phyloP scores from a whole-genome alignment of 2,113 vertebrate genomes.

The Phalacrocorax carbo region DNA sequence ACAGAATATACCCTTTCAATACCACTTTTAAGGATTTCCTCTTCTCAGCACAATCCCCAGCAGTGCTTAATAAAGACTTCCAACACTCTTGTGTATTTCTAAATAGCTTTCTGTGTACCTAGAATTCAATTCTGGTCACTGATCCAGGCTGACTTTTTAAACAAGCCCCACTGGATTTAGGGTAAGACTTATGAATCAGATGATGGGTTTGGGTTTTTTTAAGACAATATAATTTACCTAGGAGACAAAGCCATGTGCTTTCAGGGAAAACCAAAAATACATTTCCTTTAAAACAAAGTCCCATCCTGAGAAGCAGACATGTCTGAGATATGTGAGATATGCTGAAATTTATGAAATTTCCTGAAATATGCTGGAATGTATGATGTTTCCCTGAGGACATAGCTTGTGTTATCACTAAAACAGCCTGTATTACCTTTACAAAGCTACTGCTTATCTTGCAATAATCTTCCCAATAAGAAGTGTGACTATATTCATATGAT shows the following conservation, averaged over 20 bases:
- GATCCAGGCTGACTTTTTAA: not conserved
- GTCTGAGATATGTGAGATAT: conserved; percentile 41
- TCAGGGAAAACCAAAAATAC: conserved; percentile 54
- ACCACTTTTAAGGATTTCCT: not conserved
- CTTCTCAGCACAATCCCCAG: conserved; percentile 12
- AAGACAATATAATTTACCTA: not conserved
- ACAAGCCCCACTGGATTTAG: not conserved
- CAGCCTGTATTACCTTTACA: conserved; percentile 12
- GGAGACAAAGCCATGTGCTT: not conserved
- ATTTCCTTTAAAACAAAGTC: conserved; percentile 51
- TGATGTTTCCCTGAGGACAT: conserved; percentile 25
- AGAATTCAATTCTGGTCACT: not conserved
- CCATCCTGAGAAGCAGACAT: conserved; percentile 49
- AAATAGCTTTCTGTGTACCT: not conserved
- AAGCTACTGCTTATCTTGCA: not conserved
- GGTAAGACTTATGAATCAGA: not conserved
- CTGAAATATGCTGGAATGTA: conserved; percentile 50
- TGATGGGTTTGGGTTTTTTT: not conserved
- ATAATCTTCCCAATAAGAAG: not conserved
- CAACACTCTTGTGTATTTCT: not conserved
- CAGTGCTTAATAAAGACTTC: not conserved
- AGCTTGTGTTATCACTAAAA: conserved; percentile 2
- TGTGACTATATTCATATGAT: not conserved
- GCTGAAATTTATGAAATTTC: conserved; percentile 62
- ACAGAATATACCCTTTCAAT: no score